phyloP scores from a whole-genome alignment of 1,140 invertebrate genomes.

The Tetragnatha versicolor region DNA sequence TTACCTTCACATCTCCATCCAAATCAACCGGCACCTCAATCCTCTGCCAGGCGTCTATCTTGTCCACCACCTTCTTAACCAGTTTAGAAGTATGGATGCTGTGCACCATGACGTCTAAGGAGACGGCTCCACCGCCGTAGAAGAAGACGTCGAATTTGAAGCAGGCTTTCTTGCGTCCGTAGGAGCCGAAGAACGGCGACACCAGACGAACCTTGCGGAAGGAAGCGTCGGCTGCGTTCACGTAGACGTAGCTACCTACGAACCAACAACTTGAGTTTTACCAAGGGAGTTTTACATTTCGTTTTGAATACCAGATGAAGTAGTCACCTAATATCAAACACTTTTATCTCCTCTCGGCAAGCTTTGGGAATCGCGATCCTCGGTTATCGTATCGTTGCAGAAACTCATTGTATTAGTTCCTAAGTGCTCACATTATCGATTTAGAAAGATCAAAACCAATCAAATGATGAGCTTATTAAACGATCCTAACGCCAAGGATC shows the following conservation, averaged over 20 bases:
- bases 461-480: too few species aligned
- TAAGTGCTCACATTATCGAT: too few species aligned
- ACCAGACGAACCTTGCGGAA: slow-evolving; percentile 32
- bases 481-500: too few species aligned
- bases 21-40: slow-evolving; percentile 5
- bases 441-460: too few species aligned
- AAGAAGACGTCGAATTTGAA: slow-evolving; percentile 40
- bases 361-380: too few species aligned
- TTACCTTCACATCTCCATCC: slow-evolving; percentile 31
- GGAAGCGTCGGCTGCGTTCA: slow-evolving; percentile 39
- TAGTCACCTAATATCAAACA: too few species aligned
- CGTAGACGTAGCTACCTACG: slow-evolving; percentile 21
- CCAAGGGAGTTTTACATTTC: too few species aligned
- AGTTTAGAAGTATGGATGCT: slow-evolving; percentile 12
- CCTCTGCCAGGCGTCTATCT: slow-evolving; percentile 37
- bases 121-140: slow-evolving; percentile 28
- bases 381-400: too few species aligned
- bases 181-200: slow-evolving; percentile 24
- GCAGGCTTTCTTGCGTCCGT: slow-evolving; percentile 39
- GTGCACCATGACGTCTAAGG: slow-evolving; percentile 35
- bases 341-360: too few species aligned
- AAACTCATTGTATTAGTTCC: too few species aligned
- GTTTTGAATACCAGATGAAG: too few species aligned
- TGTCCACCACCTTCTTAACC: slow-evolving; percentile 27
- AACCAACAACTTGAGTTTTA: too few species aligned